These are phyloP conservation scores for Teinopalpus imperialis DNA, from an alignment of 2,888 invertebrate genomes.

Conservation along the genomic window DNA sequence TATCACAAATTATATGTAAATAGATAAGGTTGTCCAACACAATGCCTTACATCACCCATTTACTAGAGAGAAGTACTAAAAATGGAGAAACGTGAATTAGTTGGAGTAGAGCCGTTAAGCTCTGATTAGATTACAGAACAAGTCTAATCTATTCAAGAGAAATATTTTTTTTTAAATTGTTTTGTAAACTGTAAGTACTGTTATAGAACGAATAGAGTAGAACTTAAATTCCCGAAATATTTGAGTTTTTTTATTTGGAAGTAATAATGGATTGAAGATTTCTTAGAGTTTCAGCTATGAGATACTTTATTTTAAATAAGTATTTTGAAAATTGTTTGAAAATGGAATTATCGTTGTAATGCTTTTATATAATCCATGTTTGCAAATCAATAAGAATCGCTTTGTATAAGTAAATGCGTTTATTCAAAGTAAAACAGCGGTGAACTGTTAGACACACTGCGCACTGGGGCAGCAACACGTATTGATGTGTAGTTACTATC, in stretches of 20 bases:
- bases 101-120: slow-evolving; percentile 6
- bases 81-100: slow-evolving; percentile 1
- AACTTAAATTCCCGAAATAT: too few relatives aligned
- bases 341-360: too few relatives aligned
- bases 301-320: too few relatives aligned
- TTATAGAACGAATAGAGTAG: too few relatives aligned
- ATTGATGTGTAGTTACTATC: slow-evolving; percentile 28
- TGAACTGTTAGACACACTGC: slow-evolving; percentile 21
- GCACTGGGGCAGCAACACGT: slow-evolving; percentile 16
- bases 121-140: slow-evolving; percentile 11
- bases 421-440: slow-evolving; percentile 10
- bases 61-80: slow-evolving; percentile 4
- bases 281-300: too few relatives aligned
- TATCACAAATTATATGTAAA: slow-evolving; percentile 11
- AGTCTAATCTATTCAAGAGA: background rate
- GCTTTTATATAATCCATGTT: too few relatives aligned
- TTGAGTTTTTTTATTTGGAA: too few relatives aligned
- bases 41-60: slow-evolving; percentile 14
- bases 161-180: too few relatives aligned
- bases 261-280: too few relatives aligned
- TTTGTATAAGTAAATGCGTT: background rate
- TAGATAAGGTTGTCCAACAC: slow-evolving; percentile 7
- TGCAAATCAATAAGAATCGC: too few relatives aligned
- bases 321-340: too few relatives aligned
- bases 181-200: too few relatives aligned